Evolutionary conservation across 92 coral and sea anemone species (phyloP), one percentile per base, ranked within the genome.

Genomic region (Zoanthus sansibaricus): DNA sequence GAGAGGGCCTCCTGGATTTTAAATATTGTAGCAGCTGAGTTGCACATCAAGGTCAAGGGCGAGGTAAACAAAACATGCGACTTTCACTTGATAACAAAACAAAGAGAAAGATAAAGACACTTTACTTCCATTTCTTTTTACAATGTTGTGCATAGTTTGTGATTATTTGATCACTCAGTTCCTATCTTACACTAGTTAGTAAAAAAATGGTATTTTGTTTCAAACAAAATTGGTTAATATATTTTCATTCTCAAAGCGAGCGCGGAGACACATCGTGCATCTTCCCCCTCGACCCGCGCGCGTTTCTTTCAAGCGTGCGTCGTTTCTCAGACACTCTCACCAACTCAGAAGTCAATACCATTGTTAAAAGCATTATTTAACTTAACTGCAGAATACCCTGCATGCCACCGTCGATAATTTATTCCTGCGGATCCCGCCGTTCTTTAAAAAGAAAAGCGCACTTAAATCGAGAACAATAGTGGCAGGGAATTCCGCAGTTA

Each of bases 51-150:
- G 3, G 18, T 56, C 62, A 59, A 59, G 67, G 14, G 67, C 67
- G 67, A 59, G 67, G 67, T 59, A 59, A 55, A 55, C 61, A 55
- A 55, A 55, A 59, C 67, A 13, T 59, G 67, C 67, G 20, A 59
- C 67, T 25, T 25, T 25, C 25, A 25, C 25, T 25, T 25, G 25
- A 25, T 25, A 25, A 25, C 25, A 25, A 25, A 25, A 25, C 25
- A 59, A 59, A 59, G 67, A 59, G 18, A 16, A 56, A 56, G 67
- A 59, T n/a, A 16, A 56, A 56, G 62, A 56, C 62, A 56, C 67
- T 59, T 59, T 59, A 15, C 16, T 59, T 59, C 18, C 67, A 59
- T 59, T 59, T 59, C 20, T 59, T 59, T 15, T 56, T 14, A 56
- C 17, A 56, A 56, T 56, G 62, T 56, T 56, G 12, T 0, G 16